Conservation (phyloP, 2,113 vertebrate species). For the Lipophrys pholis region DNA sequence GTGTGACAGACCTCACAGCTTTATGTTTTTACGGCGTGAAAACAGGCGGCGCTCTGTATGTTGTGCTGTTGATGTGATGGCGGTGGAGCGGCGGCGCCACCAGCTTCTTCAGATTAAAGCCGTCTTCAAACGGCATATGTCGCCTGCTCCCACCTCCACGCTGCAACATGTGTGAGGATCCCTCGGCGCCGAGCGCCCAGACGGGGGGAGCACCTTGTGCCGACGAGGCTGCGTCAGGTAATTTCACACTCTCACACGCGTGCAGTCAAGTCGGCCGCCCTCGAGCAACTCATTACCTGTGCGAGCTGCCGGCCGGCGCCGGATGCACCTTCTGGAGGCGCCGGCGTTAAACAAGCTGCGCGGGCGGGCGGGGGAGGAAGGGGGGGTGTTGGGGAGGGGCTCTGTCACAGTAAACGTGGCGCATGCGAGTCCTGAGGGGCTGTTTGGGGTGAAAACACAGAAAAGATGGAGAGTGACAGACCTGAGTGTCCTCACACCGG, state of each 20-base stretch:
- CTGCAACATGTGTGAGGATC: too few species aligned
- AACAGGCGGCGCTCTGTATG: neutral
- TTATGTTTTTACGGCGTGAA: too few species aligned
- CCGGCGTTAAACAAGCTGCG: conserved; percentile 71
- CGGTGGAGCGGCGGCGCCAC: neutral
- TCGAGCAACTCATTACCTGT: conserved; percentile 82
- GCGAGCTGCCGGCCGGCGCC: conserved; percentile 25
- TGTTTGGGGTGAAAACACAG: too few species aligned
- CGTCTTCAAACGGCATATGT: conserved; percentile 55
- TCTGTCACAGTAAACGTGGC: too few species aligned
- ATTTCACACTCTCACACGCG: conserved; percentile 78
- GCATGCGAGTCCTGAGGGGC: too few species aligned
- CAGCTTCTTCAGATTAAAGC: conserved; percentile 30
- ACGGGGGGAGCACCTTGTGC: too few species aligned
- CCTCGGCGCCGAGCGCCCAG: too few species aligned
- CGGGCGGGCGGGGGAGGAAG: conserved; percentile 18
- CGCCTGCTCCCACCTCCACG: conserved; percentile 28
- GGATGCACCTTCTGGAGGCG: conserved; percentile 73
- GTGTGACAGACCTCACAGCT: too few species aligned
- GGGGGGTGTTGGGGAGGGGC: too few species aligned
- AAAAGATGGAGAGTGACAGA: conserved; percentile 64
- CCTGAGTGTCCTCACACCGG: conserved; percentile 65
- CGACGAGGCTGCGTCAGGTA: conserved; percentile 68
- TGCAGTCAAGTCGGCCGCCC: conserved; percentile 71
- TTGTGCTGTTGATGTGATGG: neutral